Base-by-base conservation (phyloP, 1,140 invertebrate genomes). In the Harpegnathos saltator region DNA sequence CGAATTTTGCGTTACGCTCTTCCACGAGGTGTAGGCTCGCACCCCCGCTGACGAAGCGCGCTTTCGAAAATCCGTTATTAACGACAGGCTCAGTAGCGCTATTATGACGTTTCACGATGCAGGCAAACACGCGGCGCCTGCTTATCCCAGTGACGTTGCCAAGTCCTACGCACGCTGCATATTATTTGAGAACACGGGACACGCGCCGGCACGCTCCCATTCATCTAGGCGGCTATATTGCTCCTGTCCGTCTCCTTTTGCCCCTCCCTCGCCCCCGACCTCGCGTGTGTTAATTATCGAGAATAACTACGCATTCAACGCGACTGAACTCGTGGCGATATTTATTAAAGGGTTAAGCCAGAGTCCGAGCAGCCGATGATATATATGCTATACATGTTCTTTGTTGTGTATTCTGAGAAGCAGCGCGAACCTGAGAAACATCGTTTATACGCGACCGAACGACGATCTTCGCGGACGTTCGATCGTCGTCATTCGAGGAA, bases 151-250 rank as follows among this genome's bases (percentile, higher is more conserved):
- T 38, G 72, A 56, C 62, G 62, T 77, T 74, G 24, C 59, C 61
- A 68, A 50, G 29, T 62, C 80, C 62, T 59, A 83, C 84, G 74
- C 87, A 62, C 74, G 69, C 65, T 80, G 85, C 68, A 74, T 86
- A 89, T 83, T 89, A 89, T 89, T 89, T 69, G 78, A 85, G 83
- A 58, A 89, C 92, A 89, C 89, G 85, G 88, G 92, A 91, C 93
- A 94, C 93, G 93, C 91, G 93, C 91, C 93, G 93, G 88, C 93
- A 94, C 93, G 92, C 91, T 92, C 86, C 92, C 75, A 92, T 93
- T 92, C 91, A 93, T 89, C 87, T 84, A 82, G 66, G 72, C 65
- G 19, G 56, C 48, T 78, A 72, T 72, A 77, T 87, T 72, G 29
- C 54, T 69, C 58, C n/a, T 54, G 61, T 19, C 44, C 12, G 24